Conservation (phyloP, 1,140 invertebrate species). For the Lepidurus couesii region DNA sequence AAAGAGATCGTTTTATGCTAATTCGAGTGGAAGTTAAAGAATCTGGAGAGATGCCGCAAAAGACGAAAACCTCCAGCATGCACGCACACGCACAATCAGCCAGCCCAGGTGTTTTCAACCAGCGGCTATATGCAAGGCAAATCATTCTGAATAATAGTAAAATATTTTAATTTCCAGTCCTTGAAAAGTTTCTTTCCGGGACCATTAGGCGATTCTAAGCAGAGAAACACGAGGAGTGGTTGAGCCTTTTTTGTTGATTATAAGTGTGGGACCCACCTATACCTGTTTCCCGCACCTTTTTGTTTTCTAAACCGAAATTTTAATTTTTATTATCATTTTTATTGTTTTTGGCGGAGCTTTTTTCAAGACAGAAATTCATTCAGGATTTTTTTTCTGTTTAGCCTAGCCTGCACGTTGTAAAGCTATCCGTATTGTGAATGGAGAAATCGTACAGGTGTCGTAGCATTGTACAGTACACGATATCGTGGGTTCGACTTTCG, state of each 20-base stretch:
- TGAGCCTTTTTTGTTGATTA: conserved; percentile 5
- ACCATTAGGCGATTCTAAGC: not conserved
- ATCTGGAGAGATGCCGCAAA: conserved; percentile 14
- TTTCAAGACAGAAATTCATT: not conserved
- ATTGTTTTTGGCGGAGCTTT: not conserved
- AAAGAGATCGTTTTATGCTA: not conserved
- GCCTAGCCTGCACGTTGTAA: not conserved
- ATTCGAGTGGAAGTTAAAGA: not conserved
- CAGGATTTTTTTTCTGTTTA: not conserved
- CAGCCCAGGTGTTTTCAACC: not conserved
- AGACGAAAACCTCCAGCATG: not conserved
- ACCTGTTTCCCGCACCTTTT: not conserved
- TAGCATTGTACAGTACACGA: not conserved
- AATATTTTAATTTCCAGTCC: not conserved
- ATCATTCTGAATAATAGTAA: not conserved
- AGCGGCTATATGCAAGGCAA: not conserved
- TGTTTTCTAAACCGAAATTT: not conserved
- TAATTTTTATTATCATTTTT: not conserved
- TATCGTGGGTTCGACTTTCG: not conserved
- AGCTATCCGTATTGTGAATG: not conserved
- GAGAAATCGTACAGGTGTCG: not conserved
- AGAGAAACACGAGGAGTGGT: conserved; percentile 7
- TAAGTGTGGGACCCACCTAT: not conserved
- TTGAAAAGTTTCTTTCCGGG: not conserved
- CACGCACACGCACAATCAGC: not conserved